Percentiles rank a stretch among this genome's conserved stretches.
Conservation (phyloP, 2,113 vertebrate species). For the Abramis brama region DNA sequence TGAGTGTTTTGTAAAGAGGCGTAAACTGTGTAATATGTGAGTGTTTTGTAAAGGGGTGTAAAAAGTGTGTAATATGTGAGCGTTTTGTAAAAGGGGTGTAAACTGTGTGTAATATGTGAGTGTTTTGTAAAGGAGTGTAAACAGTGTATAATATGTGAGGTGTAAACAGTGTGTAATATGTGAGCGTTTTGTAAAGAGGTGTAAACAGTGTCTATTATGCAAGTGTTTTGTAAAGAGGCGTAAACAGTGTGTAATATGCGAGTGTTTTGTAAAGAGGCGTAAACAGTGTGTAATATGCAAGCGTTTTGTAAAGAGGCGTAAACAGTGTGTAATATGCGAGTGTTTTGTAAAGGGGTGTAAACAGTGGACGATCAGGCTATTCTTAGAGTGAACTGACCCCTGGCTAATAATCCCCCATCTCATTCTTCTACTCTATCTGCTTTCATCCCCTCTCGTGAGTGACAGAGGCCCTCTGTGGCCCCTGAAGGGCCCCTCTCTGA, state of each 20-base stretch:
- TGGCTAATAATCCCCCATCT: conserved; percentile 22
- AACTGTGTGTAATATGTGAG: not conserved
- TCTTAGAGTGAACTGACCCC: conserved; percentile 50
- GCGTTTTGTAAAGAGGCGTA: no score
- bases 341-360: conserved; percentile 13
- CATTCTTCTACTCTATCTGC: conserved; percentile 27
- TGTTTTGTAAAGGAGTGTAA: conserved; percentile 16
- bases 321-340: not conserved
- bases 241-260: not conserved
- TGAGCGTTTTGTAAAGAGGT: no score
- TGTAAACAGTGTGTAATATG: no score
- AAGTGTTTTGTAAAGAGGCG: not conserved
- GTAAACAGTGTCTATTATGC: not conserved
- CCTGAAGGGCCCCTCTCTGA: conserved; percentile 27
- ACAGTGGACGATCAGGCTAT: conserved; percentile 43
- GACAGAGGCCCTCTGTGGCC: conserved; percentile 38
- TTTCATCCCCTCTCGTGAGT: conserved; percentile 17
- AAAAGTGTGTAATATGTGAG: not conserved
- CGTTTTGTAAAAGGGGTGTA: not conserved
- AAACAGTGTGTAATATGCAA: not conserved
- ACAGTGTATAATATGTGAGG: no score
- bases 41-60: no score
- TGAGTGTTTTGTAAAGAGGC: no score
- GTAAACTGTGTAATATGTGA: no score
- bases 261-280: conserved; percentile 25